Base-by-base conservation (phyloP, 64 coral and sea anemone species). In the Platygyra sinensis region DNA sequence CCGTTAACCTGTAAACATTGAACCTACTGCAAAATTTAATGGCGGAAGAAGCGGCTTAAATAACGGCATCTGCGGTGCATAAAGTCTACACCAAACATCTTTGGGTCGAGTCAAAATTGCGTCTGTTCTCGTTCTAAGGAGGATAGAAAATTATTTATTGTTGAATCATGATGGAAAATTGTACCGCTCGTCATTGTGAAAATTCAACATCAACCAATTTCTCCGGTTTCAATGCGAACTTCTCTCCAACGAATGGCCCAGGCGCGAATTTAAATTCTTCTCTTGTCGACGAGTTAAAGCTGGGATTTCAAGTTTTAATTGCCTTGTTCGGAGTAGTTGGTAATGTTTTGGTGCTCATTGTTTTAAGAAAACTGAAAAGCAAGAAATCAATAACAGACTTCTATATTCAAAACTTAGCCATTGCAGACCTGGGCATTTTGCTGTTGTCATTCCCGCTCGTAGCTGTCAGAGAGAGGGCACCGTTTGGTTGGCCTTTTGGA, bases 371-470 rank as follows among this genome's bases (percentile, higher is more conserved):
- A 55, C 52, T 78, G 52, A 62, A 59, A 19, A 89, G 65, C 17
- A 86, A 80, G 80, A 93, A 83, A 75, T 82, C 79, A 51, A 32
- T 55, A 15, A 80, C 74, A 18, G 82, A 89, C 25, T 64, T 89
- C 10, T 94, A 84, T 55, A 60, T 94, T 27, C 87, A 75, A 30
- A 94, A 77, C 32, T 85, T 94, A 75, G 87, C 92, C 18, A 20
- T 94, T 65, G 92, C 92, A 15, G 92, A 94, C 62, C 73, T 94
- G 7, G 92, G 92, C 33, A 36, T 82, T 14, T 36, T 94, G 18
- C 28, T 89, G 22, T 28, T 89, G 2, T 65, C 46, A n/a, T 85
- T 89, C 55, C 78, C 92, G 4, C 24, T 89, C 38, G 79, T 80
- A 0, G 72, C 73, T 60, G 75, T 94, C 39, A 94, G 74, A 76